These are phyloP conservation scores for Pyrgus malvae DNA, from an alignment of 2,888 invertebrate genomes.

Conservation along the genomic window DNA sequence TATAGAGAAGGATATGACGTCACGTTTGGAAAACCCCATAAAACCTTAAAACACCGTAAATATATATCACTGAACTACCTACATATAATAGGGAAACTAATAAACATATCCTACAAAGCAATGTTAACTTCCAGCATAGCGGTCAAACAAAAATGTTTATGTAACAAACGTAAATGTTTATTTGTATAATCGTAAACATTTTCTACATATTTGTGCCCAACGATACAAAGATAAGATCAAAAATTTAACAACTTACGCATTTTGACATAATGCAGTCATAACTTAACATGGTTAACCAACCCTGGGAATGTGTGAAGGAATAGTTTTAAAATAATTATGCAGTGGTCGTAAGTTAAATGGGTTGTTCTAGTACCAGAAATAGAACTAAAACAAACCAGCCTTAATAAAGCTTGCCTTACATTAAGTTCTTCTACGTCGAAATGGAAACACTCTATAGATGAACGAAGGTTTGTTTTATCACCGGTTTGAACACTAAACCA, in stretches of 20 bases:
- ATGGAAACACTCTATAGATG: slow-evolving; percentile 7
- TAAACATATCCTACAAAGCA: slow-evolving; percentile 16
- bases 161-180: not conserved
- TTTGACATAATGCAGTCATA: slow-evolving; percentile 70
- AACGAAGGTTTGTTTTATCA: slow-evolving; percentile 28
- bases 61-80: not conserved
- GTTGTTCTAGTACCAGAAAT: slow-evolving; percentile 54
- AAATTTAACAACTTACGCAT: slow-evolving; percentile 34
- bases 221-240: slow-evolving; percentile 2
- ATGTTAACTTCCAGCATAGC: slow-evolving; percentile 8
- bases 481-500: slow-evolving; percentile 50
- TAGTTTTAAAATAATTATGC: slow-evolving; percentile 22
- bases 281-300: slow-evolving; percentile 36
- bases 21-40: slow-evolving; percentile 37
- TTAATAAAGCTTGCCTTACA: slow-evolving; percentile 46
- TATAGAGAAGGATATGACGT: slow-evolving; percentile 50
- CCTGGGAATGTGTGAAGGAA: slow-evolving; percentile 2
- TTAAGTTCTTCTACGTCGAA: slow-evolving; percentile 38
- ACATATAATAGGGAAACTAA: not conserved
- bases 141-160: slow-evolving; percentile 11
- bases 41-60: not conserved
- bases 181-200: not conserved
- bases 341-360: slow-evolving; percentile 35
- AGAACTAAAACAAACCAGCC: slow-evolving; percentile 55
- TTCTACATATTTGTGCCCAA: not conserved